Percentiles rank a stretch among this genome's conserved stretches.
Conservation (phyloP, 2,797 vertebrate species). For the Carapus acus region DNA sequence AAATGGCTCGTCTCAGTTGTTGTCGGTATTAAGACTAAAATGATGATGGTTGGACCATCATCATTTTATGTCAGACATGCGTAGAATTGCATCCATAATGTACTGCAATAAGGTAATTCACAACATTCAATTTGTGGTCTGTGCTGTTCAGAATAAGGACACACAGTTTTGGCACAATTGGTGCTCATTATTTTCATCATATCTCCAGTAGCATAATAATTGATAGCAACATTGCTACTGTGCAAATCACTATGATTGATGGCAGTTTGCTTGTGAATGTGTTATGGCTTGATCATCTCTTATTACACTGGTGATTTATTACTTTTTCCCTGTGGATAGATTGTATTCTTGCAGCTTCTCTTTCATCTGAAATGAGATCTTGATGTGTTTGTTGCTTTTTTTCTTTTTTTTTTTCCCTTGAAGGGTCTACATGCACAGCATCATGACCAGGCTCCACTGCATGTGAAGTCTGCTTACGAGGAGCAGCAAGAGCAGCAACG, state of each 20-base stretch:
- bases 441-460: slow-evolving; percentile 20
- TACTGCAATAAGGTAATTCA: no score
- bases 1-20: no score
- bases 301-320: slow-evolving; percentile 12
- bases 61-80: no score
- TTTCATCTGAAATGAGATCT: slow-evolving; percentile 13
- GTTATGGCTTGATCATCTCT: slow-evolving; percentile 1
- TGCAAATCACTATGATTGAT: slow-evolving; percentile 17
- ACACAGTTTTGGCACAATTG: no score
- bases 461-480: slow-evolving; percentile 76
- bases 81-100: no score
- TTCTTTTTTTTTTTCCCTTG: not conserved
- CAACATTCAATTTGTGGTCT: slow-evolving; percentile 1
- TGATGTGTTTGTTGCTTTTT: not conserved
- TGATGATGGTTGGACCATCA: no score
- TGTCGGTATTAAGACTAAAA: not conserved
- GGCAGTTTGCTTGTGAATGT: not conserved
- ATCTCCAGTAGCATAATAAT: no score
- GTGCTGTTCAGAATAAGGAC: slow-evolving; percentile 8
- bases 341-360: not conserved
- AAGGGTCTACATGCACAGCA: slow-evolving; percentile 31
- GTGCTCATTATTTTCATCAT: no score
- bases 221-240: slow-evolving; percentile 7
- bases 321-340: slow-evolving; percentile 10
- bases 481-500: slow-evolving; percentile 88